Evolutionary conservation across 2,797 vertebrate species (phyloP).

Genomic region (Onychomys arenicola): DNA sequence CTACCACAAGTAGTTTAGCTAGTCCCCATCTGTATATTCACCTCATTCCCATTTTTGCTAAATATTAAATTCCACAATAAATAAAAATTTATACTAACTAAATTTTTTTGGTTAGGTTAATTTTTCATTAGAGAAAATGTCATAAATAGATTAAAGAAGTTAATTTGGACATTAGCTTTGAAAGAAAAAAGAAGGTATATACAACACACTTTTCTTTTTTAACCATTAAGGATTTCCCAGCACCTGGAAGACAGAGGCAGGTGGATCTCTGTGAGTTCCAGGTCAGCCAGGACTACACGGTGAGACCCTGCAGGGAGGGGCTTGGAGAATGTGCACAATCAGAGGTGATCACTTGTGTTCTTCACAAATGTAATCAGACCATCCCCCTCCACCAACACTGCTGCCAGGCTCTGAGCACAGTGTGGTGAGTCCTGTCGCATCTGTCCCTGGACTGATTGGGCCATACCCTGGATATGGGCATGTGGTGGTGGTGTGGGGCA

Average conservation of each 20-base stretch:
- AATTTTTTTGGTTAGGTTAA: not conserved
- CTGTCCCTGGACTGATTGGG: not conserved
- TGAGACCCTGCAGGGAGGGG: not conserved
- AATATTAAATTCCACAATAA: not conserved
- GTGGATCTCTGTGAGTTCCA: not conserved
- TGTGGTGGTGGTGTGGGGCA: no score
- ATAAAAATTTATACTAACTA: not conserved
- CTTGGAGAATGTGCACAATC: not conserved
- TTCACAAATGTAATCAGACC: not conserved
- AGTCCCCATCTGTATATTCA: not conserved
- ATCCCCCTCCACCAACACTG: not conserved
- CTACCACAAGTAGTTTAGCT: not conserved
- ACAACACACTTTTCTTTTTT: not conserved
- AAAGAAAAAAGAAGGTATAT: not conserved
- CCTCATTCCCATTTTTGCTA: not conserved
- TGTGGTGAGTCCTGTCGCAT: not conserved
- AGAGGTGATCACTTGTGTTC: not conserved
- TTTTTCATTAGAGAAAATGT: constrained; percentile 49
- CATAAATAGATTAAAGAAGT: constrained; percentile 14
- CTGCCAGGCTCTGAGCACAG: not conserved
- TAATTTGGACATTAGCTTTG: constrained; percentile 31
- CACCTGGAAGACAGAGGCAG: not conserved
- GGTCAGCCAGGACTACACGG: not conserved
- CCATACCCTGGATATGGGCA: not conserved
- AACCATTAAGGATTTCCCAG: not conserved